A percentile compares a stretch with the other conserved stretches of the same genome.
phyloP scores from a whole-genome alignment of 1,140 invertebrate species.

The Lepidotrigona ventralis region DNA sequence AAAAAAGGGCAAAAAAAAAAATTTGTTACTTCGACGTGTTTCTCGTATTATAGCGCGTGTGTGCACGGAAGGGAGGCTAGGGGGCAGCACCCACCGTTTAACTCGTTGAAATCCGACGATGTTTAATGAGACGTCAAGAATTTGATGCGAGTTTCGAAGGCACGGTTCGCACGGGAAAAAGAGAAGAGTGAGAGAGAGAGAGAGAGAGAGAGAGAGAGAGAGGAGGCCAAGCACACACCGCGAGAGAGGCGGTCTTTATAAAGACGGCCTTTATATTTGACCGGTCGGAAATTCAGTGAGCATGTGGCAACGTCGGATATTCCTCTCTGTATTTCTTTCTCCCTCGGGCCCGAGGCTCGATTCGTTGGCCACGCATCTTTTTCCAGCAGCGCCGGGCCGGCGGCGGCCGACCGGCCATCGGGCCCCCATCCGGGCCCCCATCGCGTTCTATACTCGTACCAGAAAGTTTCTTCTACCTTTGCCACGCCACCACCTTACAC shows the following conservation, averaged over 20 bases:
- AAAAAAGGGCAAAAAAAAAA: background rate
- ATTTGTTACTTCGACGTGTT: constrained; percentile 36
- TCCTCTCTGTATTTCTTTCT: constrained; percentile 49
- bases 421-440: constrained; percentile 48
- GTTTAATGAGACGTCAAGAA: constrained; percentile 68
- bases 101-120: constrained; percentile 63
- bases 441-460: constrained; percentile 48
- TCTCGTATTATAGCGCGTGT: background rate
- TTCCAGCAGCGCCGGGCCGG: constrained; percentile 37
- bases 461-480: constrained; percentile 67
- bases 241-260: constrained; percentile 55
- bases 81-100: constrained; percentile 35
- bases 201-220: background rate
- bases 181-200: background rate
- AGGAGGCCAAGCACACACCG: background rate
- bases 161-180: constrained; percentile 40
- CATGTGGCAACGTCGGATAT: constrained; percentile 72
- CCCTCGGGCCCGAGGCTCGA: constrained; percentile 43
- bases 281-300: constrained; percentile 71
- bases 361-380: constrained; percentile 61
- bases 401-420: constrained; percentile 21
- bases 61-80: too few species aligned
- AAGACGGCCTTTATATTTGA: constrained; percentile 69
- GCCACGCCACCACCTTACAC: constrained; percentile 68
- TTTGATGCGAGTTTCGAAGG: constrained; percentile 64